These are phyloP conservation scores for Phyllostomus discolor DNA, from an alignment of 2,113 vertebrate species.

Conservation along the genomic window DNA sequence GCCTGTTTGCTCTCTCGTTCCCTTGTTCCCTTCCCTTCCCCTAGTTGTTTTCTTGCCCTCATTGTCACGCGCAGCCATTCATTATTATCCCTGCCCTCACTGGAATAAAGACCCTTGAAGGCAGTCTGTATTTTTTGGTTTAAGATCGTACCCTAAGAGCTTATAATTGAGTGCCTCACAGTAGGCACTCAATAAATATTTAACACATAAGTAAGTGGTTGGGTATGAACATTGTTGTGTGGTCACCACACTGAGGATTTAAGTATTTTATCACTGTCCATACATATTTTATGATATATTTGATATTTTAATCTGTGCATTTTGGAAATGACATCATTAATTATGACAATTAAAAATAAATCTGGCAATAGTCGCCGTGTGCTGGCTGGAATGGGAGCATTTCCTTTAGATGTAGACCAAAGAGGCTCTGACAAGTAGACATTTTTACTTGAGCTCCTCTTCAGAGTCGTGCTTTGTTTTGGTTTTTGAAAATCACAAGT, in stretches of 20 bases:
- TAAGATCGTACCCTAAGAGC: not conserved
- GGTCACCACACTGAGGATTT: not conserved
- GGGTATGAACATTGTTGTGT: not conserved
- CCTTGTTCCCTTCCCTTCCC: no score
- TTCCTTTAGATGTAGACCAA: not conserved
- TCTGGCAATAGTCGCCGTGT: not conserved
- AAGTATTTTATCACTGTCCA: not conserved
- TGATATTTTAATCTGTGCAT: not conserved
- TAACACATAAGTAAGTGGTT: not conserved
- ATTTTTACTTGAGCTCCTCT: not conserved
- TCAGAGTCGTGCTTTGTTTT: not conserved
- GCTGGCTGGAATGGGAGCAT: not conserved
- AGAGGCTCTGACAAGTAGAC: not conserved
- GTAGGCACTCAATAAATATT: not conserved
- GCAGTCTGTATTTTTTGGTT: not conserved
- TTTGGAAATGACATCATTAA: slow-evolving; percentile 25
- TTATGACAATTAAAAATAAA: slow-evolving; percentile 16
- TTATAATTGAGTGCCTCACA: not conserved
- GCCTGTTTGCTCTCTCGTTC: not conserved
- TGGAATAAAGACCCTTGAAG: not conserved
- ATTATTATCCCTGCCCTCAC: not conserved
- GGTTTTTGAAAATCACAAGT: not conserved
- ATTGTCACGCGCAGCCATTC: not conserved
- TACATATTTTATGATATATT: slow-evolving; percentile 2
- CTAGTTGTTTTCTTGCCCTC: not conserved